phyloP scores from a whole-genome alignment of 2,888 invertebrate genomes.

The Sinelater perroti region DNA sequence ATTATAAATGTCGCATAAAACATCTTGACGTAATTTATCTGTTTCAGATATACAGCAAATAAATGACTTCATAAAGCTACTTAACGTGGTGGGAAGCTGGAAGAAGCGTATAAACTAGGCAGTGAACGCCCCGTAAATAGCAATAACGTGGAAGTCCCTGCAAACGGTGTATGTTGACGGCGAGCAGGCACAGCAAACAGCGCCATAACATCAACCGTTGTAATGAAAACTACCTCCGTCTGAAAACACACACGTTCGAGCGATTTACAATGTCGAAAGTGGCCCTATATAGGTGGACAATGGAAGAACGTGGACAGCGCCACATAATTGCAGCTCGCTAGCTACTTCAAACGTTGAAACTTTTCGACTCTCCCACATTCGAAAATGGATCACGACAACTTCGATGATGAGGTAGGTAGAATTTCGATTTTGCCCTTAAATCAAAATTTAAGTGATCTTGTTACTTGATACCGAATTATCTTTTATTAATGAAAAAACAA shows the following conservation, averaged over 20 bases:
- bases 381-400: conserved; percentile 50
- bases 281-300: neutral
- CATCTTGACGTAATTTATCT: neutral
- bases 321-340: neutral
- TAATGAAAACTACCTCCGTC: conserved; percentile 6
- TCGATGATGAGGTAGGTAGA: conserved; percentile 51
- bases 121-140: conserved; percentile 11
- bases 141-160: conserved; percentile 13
- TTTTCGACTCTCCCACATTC: neutral
- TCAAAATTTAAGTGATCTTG: too few species aligned
- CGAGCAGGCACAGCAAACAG: neutral
- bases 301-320: neutral
- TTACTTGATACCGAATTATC: too few species aligned
- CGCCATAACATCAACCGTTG: neutral
- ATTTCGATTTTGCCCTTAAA: conserved; percentile 1
- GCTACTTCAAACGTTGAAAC: conserved; percentile 8
- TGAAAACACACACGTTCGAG: neutral
- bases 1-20: too few species aligned
- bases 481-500: too few species aligned
- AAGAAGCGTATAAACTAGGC: conserved; percentile 7
- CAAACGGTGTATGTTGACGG: conserved; percentile 4
- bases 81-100: conserved; percentile 4
- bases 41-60: conserved; percentile 2
- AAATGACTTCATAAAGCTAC: conserved; percentile 4
- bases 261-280: neutral